These are phyloP conservation scores for Myxocyprinus asiaticus DNA, from an alignment of 2,113 vertebrate genomes.

Conservation along the genomic window DNA sequence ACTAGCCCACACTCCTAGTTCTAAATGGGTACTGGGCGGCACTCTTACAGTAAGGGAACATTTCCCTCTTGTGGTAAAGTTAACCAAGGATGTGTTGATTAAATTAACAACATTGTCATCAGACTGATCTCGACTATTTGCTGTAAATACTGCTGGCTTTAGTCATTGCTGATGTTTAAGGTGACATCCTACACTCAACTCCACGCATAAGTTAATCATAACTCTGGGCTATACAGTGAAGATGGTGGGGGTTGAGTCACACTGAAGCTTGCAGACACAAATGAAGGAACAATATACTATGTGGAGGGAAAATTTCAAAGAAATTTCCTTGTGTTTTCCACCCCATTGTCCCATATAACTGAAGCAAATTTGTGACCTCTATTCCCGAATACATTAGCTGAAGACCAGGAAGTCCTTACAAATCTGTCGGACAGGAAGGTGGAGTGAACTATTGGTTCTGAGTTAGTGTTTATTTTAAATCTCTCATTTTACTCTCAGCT, in stretches of 20 bases:
- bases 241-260: background rate
- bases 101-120: too few relatives aligned
- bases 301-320: background rate
- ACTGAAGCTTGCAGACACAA: background rate
- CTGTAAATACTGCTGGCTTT: constrained; percentile 1
- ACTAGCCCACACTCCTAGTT: background rate
- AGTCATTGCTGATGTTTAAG: background rate
- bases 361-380: too few relatives aligned
- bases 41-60: background rate
- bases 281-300: background rate
- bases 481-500: background rate
- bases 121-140: background rate
- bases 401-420: background rate
- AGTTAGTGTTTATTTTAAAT: background rate
- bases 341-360: background rate
- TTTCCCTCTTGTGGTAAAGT: background rate
- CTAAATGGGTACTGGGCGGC: background rate
- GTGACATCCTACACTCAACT: background rate
- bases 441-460: background rate
- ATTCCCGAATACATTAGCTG: background rate
- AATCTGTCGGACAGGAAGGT: background rate
- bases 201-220: background rate
- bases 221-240: background rate
- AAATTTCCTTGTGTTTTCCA: background rate
- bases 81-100: background rate